Evolutionary conservation across 1,140 invertebrate genomes (phyloP).

Genomic region (Asbolus verrucosus): DNA sequence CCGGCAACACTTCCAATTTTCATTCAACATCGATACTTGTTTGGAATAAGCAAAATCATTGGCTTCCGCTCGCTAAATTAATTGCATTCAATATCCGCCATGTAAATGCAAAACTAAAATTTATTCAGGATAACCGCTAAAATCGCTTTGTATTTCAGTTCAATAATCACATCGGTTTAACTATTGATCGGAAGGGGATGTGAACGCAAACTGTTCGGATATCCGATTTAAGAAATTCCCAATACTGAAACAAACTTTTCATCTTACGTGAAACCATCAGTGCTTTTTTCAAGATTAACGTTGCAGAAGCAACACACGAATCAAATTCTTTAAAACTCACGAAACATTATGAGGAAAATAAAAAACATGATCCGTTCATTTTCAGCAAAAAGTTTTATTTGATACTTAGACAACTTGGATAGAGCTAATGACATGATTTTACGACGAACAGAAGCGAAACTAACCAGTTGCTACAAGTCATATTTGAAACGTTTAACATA

Average conservation of each 20-base stretch:
- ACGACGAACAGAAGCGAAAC: neutral
- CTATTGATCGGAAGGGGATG: neutral
- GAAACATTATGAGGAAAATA: too few species aligned
- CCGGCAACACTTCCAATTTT: too few species aligned
- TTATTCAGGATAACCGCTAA: conserved; percentile 23
- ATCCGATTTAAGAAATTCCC: conserved; percentile 9
- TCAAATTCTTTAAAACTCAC: conserved; percentile 19
- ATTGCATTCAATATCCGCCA: conserved; percentile 17
- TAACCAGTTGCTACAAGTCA: conserved; percentile 2
- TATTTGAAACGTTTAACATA: conserved; percentile 11
- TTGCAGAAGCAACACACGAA: conserved; percentile 24
- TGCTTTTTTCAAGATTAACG: conserved; percentile 12
- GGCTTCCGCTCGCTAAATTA: conserved; percentile 6
- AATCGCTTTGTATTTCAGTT: conserved; percentile 6
- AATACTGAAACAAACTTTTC: neutral
- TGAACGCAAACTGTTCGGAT: neutral
- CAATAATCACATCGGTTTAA: neutral
- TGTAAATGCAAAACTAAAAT: neutral
- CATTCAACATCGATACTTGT: neutral
- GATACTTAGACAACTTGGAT: too few species aligned
- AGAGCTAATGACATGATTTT: neutral
- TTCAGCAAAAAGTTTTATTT: too few species aligned
- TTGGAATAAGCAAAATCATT: neutral
- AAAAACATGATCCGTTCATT: too few species aligned
- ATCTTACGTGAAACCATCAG: conserved; percentile 5